Conservation (phyloP, 1,140 invertebrate species). For the Drosophila littoralis region DNA sequence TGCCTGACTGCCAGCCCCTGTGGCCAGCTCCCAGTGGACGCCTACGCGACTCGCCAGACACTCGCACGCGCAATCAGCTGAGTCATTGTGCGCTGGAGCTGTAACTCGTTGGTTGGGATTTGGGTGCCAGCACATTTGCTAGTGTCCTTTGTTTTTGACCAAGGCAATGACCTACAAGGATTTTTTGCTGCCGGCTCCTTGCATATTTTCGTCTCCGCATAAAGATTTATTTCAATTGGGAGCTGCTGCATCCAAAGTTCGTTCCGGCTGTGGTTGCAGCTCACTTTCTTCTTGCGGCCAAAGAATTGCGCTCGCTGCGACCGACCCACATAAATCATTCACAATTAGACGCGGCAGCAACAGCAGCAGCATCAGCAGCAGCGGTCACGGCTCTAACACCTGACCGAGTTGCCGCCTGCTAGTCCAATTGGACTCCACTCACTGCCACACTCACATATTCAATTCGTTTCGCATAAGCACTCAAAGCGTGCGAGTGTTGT, state of each 20-base stretch:
- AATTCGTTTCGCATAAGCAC: constrained; percentile 12
- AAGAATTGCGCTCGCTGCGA: constrained; percentile 48
- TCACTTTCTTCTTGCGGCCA: constrained; percentile 56
- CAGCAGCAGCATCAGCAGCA: constrained; percentile 44
- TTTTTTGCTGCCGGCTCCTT: constrained; percentile 8
- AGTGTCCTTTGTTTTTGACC: constrained; percentile 46
- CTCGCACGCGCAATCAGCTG: constrained; percentile 39
- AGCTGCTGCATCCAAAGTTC: constrained; percentile 22
- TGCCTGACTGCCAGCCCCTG: not conserved
- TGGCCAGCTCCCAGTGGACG: constrained; percentile 16
- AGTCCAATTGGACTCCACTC: constrained; percentile 7
- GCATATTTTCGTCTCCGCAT: constrained; percentile 24
- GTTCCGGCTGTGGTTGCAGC: constrained; percentile 22
- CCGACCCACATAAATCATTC: constrained; percentile 81
- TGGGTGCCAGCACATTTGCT: not conserved
- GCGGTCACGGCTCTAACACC: constrained; percentile 52
- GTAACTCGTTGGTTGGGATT: not conserved
- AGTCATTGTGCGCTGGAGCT: constrained; percentile 23
- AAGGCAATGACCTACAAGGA: constrained; percentile 66
- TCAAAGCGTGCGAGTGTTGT: not conserved
- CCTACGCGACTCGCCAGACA: constrained; percentile 30
- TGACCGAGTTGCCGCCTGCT: constrained; percentile 39
- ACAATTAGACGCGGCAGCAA: constrained; percentile 78
- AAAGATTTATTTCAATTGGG: constrained; percentile 67
- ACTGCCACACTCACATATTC: not conserved